Evolutionary conservation across 1,140 invertebrate genomes (phyloP).

Genomic region (Calycopis cecrops): DNA sequence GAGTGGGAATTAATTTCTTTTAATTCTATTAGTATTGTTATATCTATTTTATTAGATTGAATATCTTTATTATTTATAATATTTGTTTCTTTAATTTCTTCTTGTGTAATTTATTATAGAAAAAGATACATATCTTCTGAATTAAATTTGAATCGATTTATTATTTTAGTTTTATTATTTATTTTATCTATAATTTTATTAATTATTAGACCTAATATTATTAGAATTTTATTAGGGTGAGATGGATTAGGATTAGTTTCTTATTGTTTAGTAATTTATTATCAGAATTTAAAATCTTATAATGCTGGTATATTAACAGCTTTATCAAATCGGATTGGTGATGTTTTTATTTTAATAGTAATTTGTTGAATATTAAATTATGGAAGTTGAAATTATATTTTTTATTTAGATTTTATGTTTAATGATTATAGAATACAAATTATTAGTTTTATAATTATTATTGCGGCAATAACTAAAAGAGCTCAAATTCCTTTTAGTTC

Average conservation of each 20-base stretch:
- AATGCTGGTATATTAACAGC: conserved; percentile 79
- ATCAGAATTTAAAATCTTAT: conserved; percentile 77
- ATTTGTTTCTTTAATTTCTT: conserved; percentile 78
- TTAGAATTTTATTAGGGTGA: conserved; percentile 81
- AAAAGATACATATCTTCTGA: conserved; percentile 75
- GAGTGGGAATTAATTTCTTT: conserved; percentile 72
- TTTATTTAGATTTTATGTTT: conserved; percentile 69
- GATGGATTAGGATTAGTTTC: conserved; percentile 81
- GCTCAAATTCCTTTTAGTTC: conserved; percentile 84
- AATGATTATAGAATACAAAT: conserved; percentile 58
- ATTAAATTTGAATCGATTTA: conserved; percentile 75
- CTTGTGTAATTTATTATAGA: conserved; percentile 78
- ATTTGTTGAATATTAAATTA: conserved; percentile 76
- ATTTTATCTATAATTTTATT: conserved; percentile 80
- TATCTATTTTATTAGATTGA: conserved; percentile 77
- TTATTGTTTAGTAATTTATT: conserved; percentile 82
- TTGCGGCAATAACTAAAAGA: conserved; percentile 81
- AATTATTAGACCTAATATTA: conserved; percentile 80
- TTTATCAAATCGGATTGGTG: conserved; percentile 78
- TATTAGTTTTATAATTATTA: conserved; percentile 71
- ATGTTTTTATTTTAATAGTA: conserved; percentile 75
- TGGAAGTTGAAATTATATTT: conserved; percentile 71
- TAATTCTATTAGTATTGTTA: conserved; percentile 64
- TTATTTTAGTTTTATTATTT: conserved; percentile 79
- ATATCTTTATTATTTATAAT: conserved; percentile 76